Percentiles rank a stretch among this genome's conserved stretches.
phyloP scores from a whole-genome alignment of 2,113 vertebrate genomes.

The Nesogale talazaci region DNA sequence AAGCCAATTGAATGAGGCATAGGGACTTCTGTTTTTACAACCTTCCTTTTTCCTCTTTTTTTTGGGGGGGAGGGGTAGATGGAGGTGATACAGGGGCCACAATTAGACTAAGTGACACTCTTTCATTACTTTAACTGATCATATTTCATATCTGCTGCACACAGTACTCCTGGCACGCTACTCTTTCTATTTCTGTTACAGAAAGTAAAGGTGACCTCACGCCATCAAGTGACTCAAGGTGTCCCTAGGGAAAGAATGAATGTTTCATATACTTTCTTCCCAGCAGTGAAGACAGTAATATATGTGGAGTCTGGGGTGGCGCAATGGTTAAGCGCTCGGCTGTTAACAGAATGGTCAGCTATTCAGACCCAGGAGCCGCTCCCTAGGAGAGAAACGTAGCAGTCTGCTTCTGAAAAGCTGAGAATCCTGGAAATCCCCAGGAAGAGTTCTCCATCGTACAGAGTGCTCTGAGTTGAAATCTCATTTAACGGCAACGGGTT shows the following conservation, averaged over 20 bases:
- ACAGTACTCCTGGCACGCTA: neutral
- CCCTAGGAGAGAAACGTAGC: neutral
- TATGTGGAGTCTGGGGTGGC: neutral
- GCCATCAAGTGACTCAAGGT: neutral
- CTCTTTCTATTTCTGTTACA: slow-evolving; percentile 38
- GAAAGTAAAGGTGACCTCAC: slow-evolving; percentile 32
- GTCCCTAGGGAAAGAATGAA: neutral
- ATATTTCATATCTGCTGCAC: neutral
- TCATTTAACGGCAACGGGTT: neutral
- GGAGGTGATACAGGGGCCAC: neutral
- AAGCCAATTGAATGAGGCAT: neutral
- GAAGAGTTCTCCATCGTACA: neutral
- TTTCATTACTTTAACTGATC: slow-evolving; percentile 39
- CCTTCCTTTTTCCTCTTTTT: neutral
- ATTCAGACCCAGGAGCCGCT: neutral
- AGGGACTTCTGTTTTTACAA: neutral
- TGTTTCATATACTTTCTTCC: neutral
- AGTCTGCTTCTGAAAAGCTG: neutral
- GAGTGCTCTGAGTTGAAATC: neutral
- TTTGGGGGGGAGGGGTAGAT: accelerated
- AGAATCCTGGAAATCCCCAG: neutral
- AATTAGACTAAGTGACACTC: neutral
- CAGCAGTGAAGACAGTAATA: neutral
- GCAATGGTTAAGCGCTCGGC: neutral
- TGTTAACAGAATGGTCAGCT: neutral